These are phyloP conservation scores for Dicerorhinus sumatrensis DNA, from an alignment of 2,113 vertebrate species.

Conservation along the genomic window DNA sequence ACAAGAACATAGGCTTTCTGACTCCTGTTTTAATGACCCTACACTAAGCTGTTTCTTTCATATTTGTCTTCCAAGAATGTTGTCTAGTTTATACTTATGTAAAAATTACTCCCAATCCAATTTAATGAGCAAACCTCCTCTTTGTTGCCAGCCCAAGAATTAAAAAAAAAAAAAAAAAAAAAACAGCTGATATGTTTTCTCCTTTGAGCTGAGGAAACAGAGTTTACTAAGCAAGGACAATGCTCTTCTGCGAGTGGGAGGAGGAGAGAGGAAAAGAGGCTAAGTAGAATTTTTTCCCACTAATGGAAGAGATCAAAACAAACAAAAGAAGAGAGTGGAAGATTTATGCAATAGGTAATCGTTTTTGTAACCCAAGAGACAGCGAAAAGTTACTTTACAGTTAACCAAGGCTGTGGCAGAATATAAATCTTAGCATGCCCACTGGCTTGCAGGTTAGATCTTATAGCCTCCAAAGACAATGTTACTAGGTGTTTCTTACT, in stretches of 20 bases:
- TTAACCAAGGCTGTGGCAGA: neutral
- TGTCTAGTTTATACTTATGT: neutral
- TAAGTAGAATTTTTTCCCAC: neutral
- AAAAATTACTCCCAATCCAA: neutral
- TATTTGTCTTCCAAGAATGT: neutral
- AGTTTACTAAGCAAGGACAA: conserved; percentile 35
- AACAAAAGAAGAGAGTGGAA: neutral
- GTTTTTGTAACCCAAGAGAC: neutral
- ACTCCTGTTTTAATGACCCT: neutral
- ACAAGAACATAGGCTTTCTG: neutral
- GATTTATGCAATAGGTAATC: neutral
- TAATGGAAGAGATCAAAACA: conserved; percentile 14
- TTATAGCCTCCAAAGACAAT: neutral
- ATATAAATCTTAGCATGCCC: neutral
- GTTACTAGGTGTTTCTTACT: neutral
- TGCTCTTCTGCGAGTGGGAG: neutral
- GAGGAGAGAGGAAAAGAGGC: neutral
- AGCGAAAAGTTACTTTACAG: neutral
- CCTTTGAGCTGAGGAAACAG: neutral
- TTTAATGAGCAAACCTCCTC: neutral
- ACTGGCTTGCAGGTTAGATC: neutral
- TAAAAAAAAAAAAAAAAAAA: neutral
- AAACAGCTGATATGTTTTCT: neutral
- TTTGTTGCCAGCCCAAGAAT: neutral
- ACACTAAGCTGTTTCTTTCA: neutral